Base-by-base conservation (phyloP, 2,888 invertebrate genomes). In the Eugnorisma glareosa region DNA sequence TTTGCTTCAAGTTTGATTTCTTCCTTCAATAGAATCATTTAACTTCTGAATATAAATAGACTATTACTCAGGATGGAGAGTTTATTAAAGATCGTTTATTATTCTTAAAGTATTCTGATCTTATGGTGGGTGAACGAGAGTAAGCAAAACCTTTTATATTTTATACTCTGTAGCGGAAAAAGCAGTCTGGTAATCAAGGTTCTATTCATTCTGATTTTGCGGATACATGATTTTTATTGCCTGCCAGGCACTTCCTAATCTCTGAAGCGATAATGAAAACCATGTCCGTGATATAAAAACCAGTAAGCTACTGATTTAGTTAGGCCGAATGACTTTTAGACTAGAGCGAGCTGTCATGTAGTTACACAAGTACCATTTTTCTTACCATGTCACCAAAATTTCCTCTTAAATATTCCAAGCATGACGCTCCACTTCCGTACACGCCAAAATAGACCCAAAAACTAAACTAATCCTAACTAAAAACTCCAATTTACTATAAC, bases 401-500 rank as follows among this genome's bases (percentile, higher is more conserved):
- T 13, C 13, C 28, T 21, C 5, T 37, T 11, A 40, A 61, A 51
- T 40, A 64, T 40, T 7, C 21, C 45, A 66, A 68, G 21, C 67
- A 73, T 69, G 69, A 63, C 40, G 15, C n/a, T 28, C 15, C 10
- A 73, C 40, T 82, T 75, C 61, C 57, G 45, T 7, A 64, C 7
- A 71, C 21, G 28, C 28, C 35, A 24, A 31, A 71, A 63, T 64
- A 24, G 13, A 18, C 7, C 37, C 35, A 68, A 67, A 83, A 83
- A 75, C 70, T 64, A 71, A 86, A 75, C 73, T 72, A 61, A 84
- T 83, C 37, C 48, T n/a, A 79, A 85, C 67, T 77, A 77, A 87
- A 85, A 85, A 79, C 75, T 79, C 80, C 68, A 88, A 87, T 84
- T 85, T 81, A 78, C 81, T 79, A 59, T 73, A 73, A 79, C 73